These are phyloP conservation scores for Sylvia borin DNA, from an alignment of 2,797 vertebrate species.

Conservation along the genomic window DNA sequence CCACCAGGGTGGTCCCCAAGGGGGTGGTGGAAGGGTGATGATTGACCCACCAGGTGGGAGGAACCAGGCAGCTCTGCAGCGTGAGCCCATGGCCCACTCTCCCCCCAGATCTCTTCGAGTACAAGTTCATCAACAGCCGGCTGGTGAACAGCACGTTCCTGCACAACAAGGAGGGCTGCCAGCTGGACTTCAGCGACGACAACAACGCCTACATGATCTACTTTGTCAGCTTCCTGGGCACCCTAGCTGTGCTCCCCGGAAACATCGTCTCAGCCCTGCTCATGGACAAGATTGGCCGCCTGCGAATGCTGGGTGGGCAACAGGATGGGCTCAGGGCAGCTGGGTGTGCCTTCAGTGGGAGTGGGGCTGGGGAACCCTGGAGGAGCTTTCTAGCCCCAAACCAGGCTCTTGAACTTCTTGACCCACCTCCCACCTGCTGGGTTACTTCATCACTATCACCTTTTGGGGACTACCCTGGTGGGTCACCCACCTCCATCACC, in stretches of 20 bases:
- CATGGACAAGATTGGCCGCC: conserved; percentile 97
- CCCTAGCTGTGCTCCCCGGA: conserved; percentile 93
- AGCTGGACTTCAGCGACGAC: conserved; percentile 92
- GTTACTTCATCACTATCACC: neutral
- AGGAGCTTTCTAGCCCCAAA: neutral
- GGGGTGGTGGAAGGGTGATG: neutral
- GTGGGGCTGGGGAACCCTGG: neutral
- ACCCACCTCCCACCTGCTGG: too few species aligned
- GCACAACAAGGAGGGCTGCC: conserved; percentile 97
- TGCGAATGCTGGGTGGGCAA: conserved; percentile 91
- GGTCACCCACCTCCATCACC: neutral
- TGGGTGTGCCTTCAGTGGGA: neutral
- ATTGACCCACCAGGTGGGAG: neutral
- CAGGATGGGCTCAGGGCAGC: fast-evolving
- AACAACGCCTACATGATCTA: conserved; percentile 99
- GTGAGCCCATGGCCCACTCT: neutral
- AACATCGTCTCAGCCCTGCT: conserved; percentile 96
- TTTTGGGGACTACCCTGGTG: fast-evolving
- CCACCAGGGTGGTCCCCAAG: neutral
- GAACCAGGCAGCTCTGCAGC: neutral
- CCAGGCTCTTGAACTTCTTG: fast-evolving
- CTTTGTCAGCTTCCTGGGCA: conserved; percentile 96
- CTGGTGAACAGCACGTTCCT: conserved; percentile 95
- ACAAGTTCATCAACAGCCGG: conserved; percentile 89
- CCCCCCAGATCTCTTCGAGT: conserved; percentile 91